phyloP scores from a whole-genome alignment of 2,797 vertebrate species.

The Danionella dracula region DNA sequence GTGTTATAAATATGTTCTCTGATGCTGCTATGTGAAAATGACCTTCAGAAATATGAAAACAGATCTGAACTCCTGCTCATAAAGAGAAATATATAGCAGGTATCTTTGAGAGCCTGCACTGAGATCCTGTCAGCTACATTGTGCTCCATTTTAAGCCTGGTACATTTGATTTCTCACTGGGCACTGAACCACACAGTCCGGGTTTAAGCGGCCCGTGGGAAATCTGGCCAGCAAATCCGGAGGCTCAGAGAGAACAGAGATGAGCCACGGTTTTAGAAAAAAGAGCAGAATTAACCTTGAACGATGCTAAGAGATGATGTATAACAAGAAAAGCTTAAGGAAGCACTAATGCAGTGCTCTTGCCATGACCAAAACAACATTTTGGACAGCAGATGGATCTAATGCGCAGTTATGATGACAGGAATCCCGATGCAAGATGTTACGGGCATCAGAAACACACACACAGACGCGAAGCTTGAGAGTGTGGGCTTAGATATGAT shows the following conservation, averaged over 20 bases:
- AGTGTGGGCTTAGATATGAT: slow-evolving; percentile 20
- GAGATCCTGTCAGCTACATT: slow-evolving; percentile 26
- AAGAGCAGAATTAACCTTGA: slow-evolving; percentile 12
- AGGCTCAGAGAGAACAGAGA: slow-evolving; percentile 1
- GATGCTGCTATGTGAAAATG: too few relatives aligned
- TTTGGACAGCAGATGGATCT: slow-evolving; percentile 32
- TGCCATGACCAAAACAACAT: slow-evolving; percentile 1
- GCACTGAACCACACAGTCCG: background rate
- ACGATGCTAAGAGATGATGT: slow-evolving; percentile 17
- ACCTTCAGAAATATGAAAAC: too few relatives aligned
- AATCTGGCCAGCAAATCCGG: slow-evolving; percentile 12
- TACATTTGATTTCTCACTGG: slow-evolving; percentile 28
- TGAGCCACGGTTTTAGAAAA: slow-evolving; percentile 3
- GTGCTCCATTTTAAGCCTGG: slow-evolving; percentile 27
- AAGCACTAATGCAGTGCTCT: too few relatives aligned
- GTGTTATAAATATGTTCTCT: too few relatives aligned
- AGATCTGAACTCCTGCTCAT: too few relatives aligned
- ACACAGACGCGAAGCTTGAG: background rate
- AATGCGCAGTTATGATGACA: slow-evolving; percentile 37
- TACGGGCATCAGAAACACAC: slow-evolving; percentile 3
- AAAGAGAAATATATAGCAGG: background rate
- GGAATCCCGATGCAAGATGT: slow-evolving; percentile 22
- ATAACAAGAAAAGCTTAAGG: background rate
- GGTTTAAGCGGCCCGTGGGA: slow-evolving; percentile 20
- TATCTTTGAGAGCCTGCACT: slow-evolving; percentile 2